Conservation (phyloP, 1,140 invertebrate species). For the Drosophila mojavensis region DNA sequence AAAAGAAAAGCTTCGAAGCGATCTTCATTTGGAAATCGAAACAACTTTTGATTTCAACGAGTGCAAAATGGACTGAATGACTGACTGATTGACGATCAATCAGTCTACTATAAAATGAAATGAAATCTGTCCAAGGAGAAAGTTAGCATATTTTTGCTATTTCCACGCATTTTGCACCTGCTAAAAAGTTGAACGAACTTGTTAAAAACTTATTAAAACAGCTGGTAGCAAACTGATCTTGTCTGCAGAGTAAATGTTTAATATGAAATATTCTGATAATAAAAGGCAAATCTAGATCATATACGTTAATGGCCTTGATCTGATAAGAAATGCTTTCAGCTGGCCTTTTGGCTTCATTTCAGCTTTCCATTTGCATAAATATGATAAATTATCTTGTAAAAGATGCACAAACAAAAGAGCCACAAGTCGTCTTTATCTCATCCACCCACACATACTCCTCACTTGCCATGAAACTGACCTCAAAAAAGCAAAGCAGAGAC, state of each 20-base stretch:
- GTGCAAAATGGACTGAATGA: slow-evolving; percentile 13
- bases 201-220: background rate
- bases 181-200: slow-evolving; percentile 38
- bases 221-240: slow-evolving; percentile 11
- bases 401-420: slow-evolving; percentile 35
- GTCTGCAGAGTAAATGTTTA: slow-evolving; percentile 5
- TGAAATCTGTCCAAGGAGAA: slow-evolving; percentile 38
- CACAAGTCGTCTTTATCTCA: slow-evolving; percentile 41
- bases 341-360: background rate
- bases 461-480: slow-evolving; percentile 38
- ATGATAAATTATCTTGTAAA: slow-evolving; percentile 1
- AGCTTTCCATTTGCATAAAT: background rate
- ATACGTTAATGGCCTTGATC: background rate
- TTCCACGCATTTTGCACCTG: slow-evolving; percentile 36
- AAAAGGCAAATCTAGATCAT: background rate
- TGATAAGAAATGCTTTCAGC: background rate
- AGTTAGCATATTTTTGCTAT: slow-evolving; percentile 39
- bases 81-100: slow-evolving; percentile 10
- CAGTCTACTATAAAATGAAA: slow-evolving; percentile 14
- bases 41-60: slow-evolving; percentile 47
- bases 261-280: slow-evolving; percentile 7
- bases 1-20: slow-evolving; percentile 41
- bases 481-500: slow-evolving; percentile 35
- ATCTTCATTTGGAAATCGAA: slow-evolving; percentile 16
- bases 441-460: slow-evolving; percentile 17